Conservation (phyloP, 1,140 invertebrate species). For the Mya arenaria region DNA sequence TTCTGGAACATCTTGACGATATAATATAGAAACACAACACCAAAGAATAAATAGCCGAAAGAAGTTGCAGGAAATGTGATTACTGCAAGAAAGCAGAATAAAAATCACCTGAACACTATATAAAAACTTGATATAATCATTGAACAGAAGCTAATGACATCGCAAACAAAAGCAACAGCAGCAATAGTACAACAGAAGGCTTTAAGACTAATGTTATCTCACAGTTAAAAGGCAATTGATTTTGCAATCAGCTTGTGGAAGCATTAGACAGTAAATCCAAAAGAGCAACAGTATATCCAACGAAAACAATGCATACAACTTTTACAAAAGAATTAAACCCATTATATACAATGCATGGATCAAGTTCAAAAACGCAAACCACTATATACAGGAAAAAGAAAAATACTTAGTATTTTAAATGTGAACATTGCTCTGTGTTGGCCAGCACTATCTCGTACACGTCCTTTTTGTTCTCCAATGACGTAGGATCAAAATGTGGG, state of each 20-base stretch:
- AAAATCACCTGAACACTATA: background rate
- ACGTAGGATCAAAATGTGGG: background rate
- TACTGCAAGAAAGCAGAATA: constrained; percentile 20
- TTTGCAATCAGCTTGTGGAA: background rate
- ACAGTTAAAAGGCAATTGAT: background rate
- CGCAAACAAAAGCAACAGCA: background rate
- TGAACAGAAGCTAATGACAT: background rate
- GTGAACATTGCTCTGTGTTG: too few relatives aligned
- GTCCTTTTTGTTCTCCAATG: background rate
- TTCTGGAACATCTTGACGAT: background rate
- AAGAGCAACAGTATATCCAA: background rate
- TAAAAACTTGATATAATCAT: background rate
- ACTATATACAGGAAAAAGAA: constrained; percentile 7
- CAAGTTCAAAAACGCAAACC: background rate
- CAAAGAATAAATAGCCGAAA: background rate
- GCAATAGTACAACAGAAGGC: too few relatives aligned
- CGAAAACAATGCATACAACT: background rate
- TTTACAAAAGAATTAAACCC: too few relatives aligned
- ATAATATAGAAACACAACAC: constrained; percentile 1
- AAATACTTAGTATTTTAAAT: background rate
- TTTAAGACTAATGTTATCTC: background rate
- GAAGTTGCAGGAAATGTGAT: background rate
- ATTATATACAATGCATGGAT: too few relatives aligned
- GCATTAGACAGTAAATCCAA: background rate
- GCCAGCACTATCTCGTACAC: background rate